phyloP scores from a whole-genome alignment of 2,888 invertebrate genomes.

The Erebia aethiops region DNA sequence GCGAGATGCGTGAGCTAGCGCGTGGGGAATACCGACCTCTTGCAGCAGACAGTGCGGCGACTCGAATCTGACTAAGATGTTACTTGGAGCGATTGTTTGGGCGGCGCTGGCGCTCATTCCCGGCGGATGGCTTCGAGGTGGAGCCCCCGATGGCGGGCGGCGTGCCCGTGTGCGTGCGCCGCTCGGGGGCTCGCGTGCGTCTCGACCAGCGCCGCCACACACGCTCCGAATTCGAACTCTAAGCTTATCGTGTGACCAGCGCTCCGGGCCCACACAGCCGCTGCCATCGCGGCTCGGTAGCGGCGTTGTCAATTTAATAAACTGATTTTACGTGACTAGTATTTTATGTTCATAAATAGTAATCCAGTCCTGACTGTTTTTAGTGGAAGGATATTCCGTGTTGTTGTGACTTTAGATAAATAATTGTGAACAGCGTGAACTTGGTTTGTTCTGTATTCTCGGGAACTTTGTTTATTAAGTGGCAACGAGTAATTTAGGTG shows the following conservation, averaged over 20 bases:
- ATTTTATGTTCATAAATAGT: constrained; percentile 51
- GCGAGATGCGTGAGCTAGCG: constrained; percentile 89
- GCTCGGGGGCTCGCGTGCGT: constrained; percentile 65
- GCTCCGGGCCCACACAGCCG: constrained; percentile 38
- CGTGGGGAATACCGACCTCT: constrained; percentile 78
- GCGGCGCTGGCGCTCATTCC: constrained; percentile 81
- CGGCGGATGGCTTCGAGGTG: constrained; percentile 69
- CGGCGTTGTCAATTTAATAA: constrained; percentile 60
- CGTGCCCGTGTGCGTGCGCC: constrained; percentile 49
- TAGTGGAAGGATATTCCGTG: constrained; percentile 39
- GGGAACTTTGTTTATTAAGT: constrained; percentile 49
- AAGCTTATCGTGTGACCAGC: constrained; percentile 46
- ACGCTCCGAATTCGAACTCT: constrained; percentile 80
- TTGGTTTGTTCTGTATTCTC: too few relatives aligned
- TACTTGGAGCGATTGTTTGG: constrained; percentile 88
- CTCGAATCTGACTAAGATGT: constrained; percentile 89
- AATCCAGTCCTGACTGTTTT: constrained; percentile 52
- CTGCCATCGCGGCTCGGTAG: constrained; percentile 42
- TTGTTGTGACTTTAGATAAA: constrained; percentile 43
- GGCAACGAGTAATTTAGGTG: constrained; percentile 57
- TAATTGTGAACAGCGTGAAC: constrained; percentile 51
- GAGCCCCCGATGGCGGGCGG: constrained; percentile 62
- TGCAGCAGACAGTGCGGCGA: constrained; percentile 79
- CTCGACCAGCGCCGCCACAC: constrained; percentile 77
- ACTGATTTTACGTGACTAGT: constrained; percentile 53